phyloP scores from a whole-genome alignment of 2,113 vertebrate genomes.

The Neodontobutis hainanensis region DNA sequence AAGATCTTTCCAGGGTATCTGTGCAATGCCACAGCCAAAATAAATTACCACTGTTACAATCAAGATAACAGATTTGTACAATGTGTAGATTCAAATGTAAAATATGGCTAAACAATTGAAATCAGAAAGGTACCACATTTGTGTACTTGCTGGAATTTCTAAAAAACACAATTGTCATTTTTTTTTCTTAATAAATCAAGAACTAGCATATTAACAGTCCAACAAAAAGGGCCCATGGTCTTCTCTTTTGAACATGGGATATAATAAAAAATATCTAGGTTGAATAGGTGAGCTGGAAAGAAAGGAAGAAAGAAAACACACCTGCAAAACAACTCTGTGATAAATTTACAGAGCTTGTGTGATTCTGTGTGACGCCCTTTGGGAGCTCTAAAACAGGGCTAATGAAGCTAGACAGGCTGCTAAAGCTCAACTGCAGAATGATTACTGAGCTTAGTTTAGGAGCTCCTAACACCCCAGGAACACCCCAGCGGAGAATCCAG shows the following conservation, averaged over 20 bases:
- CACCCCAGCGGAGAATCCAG: conserved; percentile 28
- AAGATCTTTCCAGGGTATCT: background rate
- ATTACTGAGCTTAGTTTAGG: conserved; percentile 64
- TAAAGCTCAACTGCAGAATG: conserved; percentile 58
- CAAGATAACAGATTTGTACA: background rate
- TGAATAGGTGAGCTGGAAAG: background rate
- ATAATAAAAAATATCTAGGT: background rate
- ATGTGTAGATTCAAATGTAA: background rate
- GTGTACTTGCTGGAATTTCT: too few species aligned
- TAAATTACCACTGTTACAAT: background rate
- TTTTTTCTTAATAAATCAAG: too few species aligned
- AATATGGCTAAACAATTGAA: too few species aligned
- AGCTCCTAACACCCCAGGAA: too few species aligned
- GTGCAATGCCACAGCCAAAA: background rate
- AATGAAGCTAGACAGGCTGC: conserved; percentile 58
- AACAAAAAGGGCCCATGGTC: too few species aligned
- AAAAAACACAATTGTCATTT: too few species aligned
- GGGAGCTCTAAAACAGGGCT: conserved; percentile 55
- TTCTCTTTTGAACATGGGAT: background rate
- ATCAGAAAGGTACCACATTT: background rate
- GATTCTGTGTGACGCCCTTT: conserved; percentile 13
- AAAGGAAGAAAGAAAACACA: conserved; percentile 16
- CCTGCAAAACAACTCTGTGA: conserved; percentile 39
- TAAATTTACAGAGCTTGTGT: conserved; percentile 29
- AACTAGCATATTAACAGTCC: too few species aligned